Percentiles rank a stretch among this genome's conserved stretches.
These are phyloP conservation scores for Vanessa cardui DNA, from an alignment of 2,888 invertebrate species.

Conservation along the genomic window DNA sequence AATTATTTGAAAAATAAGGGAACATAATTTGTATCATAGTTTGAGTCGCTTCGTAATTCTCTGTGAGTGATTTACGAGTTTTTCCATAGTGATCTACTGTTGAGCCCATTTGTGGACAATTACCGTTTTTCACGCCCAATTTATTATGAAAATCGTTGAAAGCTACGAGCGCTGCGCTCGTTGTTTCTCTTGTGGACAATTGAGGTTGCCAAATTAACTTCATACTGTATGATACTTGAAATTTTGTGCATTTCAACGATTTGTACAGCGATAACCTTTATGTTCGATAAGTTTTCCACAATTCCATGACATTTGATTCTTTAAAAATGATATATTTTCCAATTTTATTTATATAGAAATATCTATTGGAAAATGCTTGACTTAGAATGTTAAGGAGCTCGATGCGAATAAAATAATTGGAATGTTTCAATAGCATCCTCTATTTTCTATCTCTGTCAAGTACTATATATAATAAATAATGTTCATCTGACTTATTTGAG, in stretches of 20 bases:
- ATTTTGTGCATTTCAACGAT: background rate
- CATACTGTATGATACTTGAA: constrained; percentile 15
- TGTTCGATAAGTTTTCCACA: background rate
- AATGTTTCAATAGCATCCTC: background rate
- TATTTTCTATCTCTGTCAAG: no score
- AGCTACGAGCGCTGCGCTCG: constrained; percentile 4
- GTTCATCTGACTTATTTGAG: background rate
- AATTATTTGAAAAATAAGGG: background rate
- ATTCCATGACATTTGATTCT: background rate
- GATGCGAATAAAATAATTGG: constrained; percentile 2
- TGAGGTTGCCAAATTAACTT: constrained; percentile 22
- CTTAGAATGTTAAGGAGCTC: background rate
- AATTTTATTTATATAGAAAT: background rate
- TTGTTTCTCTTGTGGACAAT: constrained; percentile 19
- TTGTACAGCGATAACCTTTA: no score
- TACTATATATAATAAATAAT: background rate
- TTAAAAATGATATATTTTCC: background rate
- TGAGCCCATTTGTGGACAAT: constrained; percentile 20
- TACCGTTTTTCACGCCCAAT: constrained; percentile 29
- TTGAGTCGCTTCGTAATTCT: background rate
- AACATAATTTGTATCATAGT: background rate
- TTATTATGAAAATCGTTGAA: constrained; percentile 27
- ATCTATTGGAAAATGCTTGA: constrained; percentile 2
- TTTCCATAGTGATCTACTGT: constrained; percentile 25
- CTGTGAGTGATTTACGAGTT: constrained; percentile 15